Evolutionary conservation across 2,888 invertebrate genomes (phyloP).

Genomic region (Digitonthophagus gazella): DNA sequence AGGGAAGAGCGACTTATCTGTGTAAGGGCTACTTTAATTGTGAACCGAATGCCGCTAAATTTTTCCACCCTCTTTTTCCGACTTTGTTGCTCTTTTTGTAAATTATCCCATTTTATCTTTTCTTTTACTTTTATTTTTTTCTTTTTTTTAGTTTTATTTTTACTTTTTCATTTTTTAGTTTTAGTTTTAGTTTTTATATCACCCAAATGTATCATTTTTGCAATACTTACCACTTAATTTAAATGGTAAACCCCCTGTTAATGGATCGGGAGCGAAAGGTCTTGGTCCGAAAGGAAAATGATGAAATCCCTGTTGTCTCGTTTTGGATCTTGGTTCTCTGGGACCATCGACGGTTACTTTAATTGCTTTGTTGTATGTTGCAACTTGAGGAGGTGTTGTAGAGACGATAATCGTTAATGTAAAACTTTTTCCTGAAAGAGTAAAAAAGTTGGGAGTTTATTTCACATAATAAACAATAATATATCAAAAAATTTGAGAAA

Average conservation of each 20-base stretch:
- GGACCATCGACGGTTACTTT: slow-evolving; percentile 99
- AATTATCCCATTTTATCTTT: not conserved
- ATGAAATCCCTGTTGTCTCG: slow-evolving; percentile 83
- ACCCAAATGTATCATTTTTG: no score
- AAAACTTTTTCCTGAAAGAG: slow-evolving; percentile 89
- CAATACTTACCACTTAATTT: slow-evolving; percentile 75
- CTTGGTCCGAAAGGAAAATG: slow-evolving; percentile 86
- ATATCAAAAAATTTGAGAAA: not conserved
- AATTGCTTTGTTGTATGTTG: slow-evolving; percentile 96
- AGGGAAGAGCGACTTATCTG: not conserved
- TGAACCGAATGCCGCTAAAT: not conserved
- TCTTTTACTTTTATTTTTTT: not conserved
- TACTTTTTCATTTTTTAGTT: not conserved
- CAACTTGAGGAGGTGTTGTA: slow-evolving; percentile 91
- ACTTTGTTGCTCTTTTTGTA: not conserved
- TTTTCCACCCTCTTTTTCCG: not conserved
- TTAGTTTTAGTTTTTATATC: no score
- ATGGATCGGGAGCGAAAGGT: slow-evolving; percentile 77
- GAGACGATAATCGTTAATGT: slow-evolving; percentile 93
- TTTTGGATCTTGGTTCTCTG: slow-evolving; percentile 92
- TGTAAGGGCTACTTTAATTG: not conserved
- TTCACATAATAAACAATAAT: no score
- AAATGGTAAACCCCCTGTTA: slow-evolving; percentile 75
- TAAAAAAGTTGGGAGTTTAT: no score
- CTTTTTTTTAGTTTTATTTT: not conserved